These are phyloP conservation scores for Phenganax marumi DNA, from an alignment of 92 coral and sea anemone genomes.

Conservation along the genomic window DNA sequence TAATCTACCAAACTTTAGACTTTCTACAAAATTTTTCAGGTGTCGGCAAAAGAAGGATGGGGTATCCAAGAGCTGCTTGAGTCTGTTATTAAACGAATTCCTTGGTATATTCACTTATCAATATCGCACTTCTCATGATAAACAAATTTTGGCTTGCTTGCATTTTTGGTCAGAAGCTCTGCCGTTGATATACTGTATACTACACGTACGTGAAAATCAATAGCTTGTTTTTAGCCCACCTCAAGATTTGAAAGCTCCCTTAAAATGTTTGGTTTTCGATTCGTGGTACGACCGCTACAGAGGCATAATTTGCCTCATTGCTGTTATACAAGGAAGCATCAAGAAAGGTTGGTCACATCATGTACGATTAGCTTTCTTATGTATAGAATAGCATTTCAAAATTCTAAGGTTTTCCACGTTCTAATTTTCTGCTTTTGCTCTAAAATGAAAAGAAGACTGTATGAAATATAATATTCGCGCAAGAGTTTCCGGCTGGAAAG, in stretches of 20 bases:
- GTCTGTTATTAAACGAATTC: constrained; percentile 63
- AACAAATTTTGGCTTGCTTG: not conserved
- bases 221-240: constrained; percentile 60
- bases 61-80: constrained; percentile 68
- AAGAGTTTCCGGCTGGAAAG: too few relatives aligned
- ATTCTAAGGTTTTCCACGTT: too few relatives aligned
- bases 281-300: constrained; percentile 98
- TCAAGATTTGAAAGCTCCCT: constrained; percentile 51
- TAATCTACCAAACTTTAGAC: too few relatives aligned
- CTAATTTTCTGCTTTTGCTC: too few relatives aligned
- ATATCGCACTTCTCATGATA: constrained; percentile 23
- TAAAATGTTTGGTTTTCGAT: constrained; percentile 81
- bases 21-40: constrained; percentile 38
- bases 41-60: constrained; percentile 84
- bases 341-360: constrained; percentile 73
- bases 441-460: too few relatives aligned
- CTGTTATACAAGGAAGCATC: constrained; percentile 75
- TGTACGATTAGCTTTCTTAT: not conserved
- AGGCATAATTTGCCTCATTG: constrained; percentile 91
- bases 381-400: not conserved
- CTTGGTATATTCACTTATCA: constrained; percentile 61
- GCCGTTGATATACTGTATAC: not conserved
- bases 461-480: too few relatives aligned
- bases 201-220: too few relatives aligned
- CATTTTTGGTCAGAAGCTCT: too few relatives aligned